These are phyloP conservation scores for Pseudonaja textilis DNA, from an alignment of 2,113 vertebrate genomes.

Conservation along the genomic window DNA sequence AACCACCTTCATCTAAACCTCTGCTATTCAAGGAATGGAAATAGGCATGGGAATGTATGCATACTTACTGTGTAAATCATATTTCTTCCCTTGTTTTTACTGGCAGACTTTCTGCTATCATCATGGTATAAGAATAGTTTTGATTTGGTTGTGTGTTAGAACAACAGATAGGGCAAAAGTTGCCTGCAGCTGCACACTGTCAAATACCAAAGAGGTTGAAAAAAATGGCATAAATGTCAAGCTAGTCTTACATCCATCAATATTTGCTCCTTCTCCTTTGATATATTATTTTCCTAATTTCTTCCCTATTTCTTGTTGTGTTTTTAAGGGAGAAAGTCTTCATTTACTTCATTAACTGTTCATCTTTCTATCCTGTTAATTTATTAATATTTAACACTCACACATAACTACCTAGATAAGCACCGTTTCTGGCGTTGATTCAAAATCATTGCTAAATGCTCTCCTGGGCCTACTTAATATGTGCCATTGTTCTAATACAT, in stretches of 20 bases:
- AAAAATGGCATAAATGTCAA: neutral
- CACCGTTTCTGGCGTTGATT: neutral
- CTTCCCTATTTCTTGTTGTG: neutral
- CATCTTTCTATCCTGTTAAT: neutral
- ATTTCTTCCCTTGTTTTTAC: neutral
- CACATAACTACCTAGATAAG: neutral
- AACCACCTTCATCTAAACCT: neutral
- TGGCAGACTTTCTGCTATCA: neutral
- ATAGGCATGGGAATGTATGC: neutral
- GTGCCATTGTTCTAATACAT: neutral
- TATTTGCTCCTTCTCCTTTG: neutral
- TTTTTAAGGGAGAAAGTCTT: neutral
- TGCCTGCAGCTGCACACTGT: neutral
- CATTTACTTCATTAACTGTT: neutral
- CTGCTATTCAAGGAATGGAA: neutral
- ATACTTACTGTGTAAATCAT: neutral
- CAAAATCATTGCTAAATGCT: neutral
- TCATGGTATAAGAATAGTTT: neutral
- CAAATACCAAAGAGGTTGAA: neutral
- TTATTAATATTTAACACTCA: neutral
- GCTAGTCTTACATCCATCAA: neutral
- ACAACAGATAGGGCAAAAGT: neutral
- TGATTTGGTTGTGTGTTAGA: neutral
- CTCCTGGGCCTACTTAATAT: neutral
- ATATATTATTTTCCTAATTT: neutral